These are phyloP conservation scores for Tachysurus vachellii DNA, from an alignment of 2,113 vertebrate genomes.

Conservation along the genomic window DNA sequence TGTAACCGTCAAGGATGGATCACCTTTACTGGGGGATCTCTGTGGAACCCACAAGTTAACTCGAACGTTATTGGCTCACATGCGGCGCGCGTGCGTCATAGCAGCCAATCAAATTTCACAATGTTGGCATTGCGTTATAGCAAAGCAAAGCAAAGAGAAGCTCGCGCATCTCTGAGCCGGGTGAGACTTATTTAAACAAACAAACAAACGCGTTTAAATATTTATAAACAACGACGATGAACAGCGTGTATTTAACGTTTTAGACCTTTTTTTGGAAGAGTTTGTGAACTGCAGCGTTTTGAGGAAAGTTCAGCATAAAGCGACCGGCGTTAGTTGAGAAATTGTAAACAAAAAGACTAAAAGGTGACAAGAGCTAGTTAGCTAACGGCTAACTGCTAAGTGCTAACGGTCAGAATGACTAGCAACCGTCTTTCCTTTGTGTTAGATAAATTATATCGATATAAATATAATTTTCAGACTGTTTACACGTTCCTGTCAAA, in stretches of 20 bases:
- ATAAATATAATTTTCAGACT: neutral
- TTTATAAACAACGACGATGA: neutral
- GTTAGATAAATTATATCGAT: neutral
- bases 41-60: neutral
- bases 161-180: constrained; percentile 9
- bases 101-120: constrained; percentile 30
- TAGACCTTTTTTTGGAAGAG: neutral
- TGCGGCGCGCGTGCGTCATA: neutral
- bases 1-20: neutral
- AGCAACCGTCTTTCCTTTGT: neutral
- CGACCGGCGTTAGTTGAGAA: neutral
- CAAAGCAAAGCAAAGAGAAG: neutral
- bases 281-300: neutral
- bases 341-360: constrained; percentile 28
- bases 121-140: neutral
- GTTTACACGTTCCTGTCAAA: neutral
- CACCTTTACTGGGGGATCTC: neutral
- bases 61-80: neutral
- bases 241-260: neutral
- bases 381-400: neutral
- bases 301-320: neutral
- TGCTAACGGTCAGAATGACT: neutral
- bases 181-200: neutral
- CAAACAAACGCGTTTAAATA: neutral
- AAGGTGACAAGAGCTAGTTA: neutral